Conservation (phyloP, 2,113 vertebrate genomes). For the Beaufortia kweichowensis region DNA sequence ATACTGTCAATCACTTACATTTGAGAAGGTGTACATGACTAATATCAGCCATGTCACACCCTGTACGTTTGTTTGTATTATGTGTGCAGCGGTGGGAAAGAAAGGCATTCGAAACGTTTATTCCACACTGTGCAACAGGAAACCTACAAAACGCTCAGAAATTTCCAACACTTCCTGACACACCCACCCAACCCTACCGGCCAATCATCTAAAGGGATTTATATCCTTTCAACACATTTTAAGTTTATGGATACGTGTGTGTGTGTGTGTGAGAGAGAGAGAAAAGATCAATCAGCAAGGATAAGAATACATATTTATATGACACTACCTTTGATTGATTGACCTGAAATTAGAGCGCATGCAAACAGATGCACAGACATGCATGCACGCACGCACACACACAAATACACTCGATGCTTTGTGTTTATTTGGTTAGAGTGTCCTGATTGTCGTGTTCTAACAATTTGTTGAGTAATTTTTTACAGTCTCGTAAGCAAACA, state of each 20-base stretch:
- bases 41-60: constrained; percentile 53
- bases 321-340: constrained; percentile 46
- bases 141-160: constrained; percentile 16
- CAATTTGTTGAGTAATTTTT: constrained; percentile 6
- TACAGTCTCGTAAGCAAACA: neutral
- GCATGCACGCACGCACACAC: neutral
- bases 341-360: constrained; percentile 43
- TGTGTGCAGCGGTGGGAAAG: neutral
- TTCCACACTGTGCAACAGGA: constrained; percentile 54
- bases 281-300: constrained; percentile 40
- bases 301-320: constrained; percentile 50
- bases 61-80: constrained; percentile 41
- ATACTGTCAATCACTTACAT: no score
- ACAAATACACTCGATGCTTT: neutral
- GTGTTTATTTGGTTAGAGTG: neutral
- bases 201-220: constrained; percentile 19
- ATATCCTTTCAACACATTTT: constrained; percentile 21
- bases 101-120: constrained; percentile 9
- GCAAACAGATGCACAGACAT: constrained; percentile 25
- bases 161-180: constrained; percentile 34
- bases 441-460: neutral
- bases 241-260: constrained; percentile 35
- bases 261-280: constrained; percentile 4
- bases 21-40: constrained; percentile 53
- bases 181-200: constrained; percentile 9